Conservation (phyloP, 2,888 invertebrate genomes). For the Aromia moschata region DNA sequence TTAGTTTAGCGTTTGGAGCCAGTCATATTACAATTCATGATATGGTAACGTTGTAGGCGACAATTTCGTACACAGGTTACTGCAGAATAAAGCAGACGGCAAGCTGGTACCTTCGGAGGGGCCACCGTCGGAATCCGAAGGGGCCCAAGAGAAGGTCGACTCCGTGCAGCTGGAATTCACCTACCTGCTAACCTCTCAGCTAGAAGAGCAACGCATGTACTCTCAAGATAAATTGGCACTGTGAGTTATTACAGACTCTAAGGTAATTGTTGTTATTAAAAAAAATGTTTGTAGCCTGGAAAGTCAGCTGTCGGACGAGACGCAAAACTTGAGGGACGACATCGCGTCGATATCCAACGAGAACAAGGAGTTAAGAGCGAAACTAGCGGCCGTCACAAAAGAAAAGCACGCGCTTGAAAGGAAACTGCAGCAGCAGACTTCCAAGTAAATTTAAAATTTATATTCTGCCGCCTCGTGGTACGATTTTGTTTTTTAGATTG, state of each 20-base stretch:
- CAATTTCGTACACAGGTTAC: conserved; percentile 75
- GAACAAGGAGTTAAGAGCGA: conserved; percentile 60
- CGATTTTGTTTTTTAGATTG: conserved; percentile 63
- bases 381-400: conserved; percentile 66
- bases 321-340: conserved; percentile 63
- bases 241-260: conserved; percentile 52
- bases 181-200: conserved; percentile 92
- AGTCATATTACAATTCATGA: background rate
- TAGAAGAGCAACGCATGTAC: conserved; percentile 92
- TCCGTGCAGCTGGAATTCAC: conserved; percentile 96
- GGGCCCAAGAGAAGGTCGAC: conserved; percentile 85
- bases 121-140: conserved; percentile 69
- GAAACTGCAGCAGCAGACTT: conserved; percentile 71
- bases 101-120: conserved; percentile 88
- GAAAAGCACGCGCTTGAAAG: conserved; percentile 78
- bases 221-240: conserved; percentile 83
- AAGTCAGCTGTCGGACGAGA: conserved; percentile 56
- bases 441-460: conserved; percentile 63
- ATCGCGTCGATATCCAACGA: conserved; percentile 65
- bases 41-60: conserved; percentile 40
- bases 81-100: conserved; percentile 97
- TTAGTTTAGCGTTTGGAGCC: background rate
- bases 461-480: background rate
- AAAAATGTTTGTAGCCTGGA: conserved; percentile 52
- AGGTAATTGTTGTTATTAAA: no score